Evolutionary conservation across 2,797 vertebrate species (phyloP).

Genomic region (Hapalemur alaotrensis): DNA sequence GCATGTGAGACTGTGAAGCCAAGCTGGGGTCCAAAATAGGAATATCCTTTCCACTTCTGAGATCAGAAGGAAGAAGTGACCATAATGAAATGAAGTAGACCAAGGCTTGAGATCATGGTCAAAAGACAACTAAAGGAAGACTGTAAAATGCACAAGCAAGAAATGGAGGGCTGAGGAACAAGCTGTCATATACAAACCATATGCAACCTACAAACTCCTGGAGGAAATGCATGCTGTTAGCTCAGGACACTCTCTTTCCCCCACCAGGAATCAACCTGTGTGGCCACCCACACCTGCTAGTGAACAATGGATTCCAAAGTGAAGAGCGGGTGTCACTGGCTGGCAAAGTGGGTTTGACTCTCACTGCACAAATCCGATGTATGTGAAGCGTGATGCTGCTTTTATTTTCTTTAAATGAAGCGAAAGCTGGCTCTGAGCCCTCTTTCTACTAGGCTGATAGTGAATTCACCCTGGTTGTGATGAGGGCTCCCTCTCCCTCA

Average conservation of each 20-base stretch:
- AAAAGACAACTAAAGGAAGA: not conserved
- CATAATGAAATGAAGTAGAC: not conserved
- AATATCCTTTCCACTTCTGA: not conserved
- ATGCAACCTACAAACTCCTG: not conserved
- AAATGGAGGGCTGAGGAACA: not conserved
- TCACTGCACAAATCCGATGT: not conserved
- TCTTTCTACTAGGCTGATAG: not conserved
- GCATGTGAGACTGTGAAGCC: not conserved
- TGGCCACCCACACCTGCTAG: not conserved
- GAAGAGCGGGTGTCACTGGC: not conserved
- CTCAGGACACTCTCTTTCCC: not conserved
- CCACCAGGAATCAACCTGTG: not conserved
- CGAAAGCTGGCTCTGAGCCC: not conserved
- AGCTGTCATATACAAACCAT: not conserved
- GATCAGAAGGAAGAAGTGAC: not conserved
- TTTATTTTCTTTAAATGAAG: not conserved
- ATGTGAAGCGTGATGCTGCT: not conserved
- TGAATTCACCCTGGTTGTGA: not conserved
- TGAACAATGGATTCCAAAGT: not conserved
- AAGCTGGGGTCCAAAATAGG: not conserved
- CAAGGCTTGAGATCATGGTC: not conserved
- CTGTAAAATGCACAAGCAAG: not conserved
- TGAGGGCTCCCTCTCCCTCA: not conserved
- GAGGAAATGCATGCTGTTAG: not conserved
- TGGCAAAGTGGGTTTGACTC: not conserved